Conservation (phyloP, 2,797 vertebrate species). For the Decapterus maruadsi region DNA sequence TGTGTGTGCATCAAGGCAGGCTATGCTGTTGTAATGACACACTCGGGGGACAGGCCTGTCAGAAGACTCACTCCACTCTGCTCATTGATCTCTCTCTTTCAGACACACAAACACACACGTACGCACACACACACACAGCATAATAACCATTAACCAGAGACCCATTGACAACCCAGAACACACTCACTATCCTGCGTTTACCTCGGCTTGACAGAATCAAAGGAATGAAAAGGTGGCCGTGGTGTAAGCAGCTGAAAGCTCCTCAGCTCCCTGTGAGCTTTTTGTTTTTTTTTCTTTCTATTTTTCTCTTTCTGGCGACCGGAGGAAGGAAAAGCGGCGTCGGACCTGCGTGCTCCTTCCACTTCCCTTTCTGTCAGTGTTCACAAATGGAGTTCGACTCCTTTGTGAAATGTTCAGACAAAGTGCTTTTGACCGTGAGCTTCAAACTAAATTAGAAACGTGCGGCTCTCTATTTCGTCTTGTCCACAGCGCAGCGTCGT, state of each 20-base stretch:
- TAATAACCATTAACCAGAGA: constrained; percentile 35
- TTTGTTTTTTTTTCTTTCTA: too few species aligned
- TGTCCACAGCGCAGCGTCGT: background rate
- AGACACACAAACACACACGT: constrained; percentile 10
- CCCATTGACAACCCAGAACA: constrained; percentile 15
- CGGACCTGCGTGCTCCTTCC: background rate
- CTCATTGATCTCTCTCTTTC: constrained; percentile 27
- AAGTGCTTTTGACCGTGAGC: constrained; percentile 10
- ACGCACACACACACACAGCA: constrained; percentile 19
- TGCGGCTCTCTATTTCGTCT: background rate
- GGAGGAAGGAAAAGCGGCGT: constrained; percentile 8
- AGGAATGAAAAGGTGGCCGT: background rate
- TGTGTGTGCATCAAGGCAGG: constrained; percentile 7
- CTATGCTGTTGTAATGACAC: constrained; percentile 50
- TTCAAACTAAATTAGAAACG: constrained; percentile 16
- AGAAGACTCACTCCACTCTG: constrained; percentile 45
- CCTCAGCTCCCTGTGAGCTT: background rate
- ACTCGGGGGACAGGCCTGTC: constrained; percentile 54
- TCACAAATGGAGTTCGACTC: constrained; percentile 8
- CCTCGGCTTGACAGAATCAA: background rate
- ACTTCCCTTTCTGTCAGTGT: background rate
- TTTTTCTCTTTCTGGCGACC: background rate
- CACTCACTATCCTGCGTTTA: background rate
- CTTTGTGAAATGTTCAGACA: constrained; percentile 17
- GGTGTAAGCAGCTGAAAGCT: constrained; percentile 7